Percentiles rank a stretch among this genome's conserved stretches.
Evolutionary conservation across 2,888 invertebrate species (phyloP).

Genomic region (Trissonchulus latispiculum): DNA sequence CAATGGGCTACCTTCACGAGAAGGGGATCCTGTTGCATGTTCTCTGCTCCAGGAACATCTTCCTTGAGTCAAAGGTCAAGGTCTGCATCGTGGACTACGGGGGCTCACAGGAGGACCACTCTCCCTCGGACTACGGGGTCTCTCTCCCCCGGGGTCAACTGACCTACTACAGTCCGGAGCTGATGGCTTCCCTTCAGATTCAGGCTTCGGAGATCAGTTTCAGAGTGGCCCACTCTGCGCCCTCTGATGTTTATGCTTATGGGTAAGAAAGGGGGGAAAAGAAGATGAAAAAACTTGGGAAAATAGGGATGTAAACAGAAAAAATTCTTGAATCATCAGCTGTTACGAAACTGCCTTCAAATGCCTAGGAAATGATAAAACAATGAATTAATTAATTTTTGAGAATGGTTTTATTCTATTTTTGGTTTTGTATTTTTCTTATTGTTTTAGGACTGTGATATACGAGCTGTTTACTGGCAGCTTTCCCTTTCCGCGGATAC

Average conservation of each 20-base stretch:
- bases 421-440: constrained; percentile 18
- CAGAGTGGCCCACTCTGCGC: constrained; percentile 30
- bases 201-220: constrained; percentile 33
- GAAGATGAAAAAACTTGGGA: too few relatives aligned
- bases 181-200: constrained; percentile 33
- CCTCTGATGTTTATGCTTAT: constrained; percentile 43
- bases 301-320: too few relatives aligned
- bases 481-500: constrained; percentile 33
- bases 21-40: constrained; percentile 47
- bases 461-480: constrained; percentile 38
- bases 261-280: too few relatives aligned
- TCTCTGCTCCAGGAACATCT: constrained; percentile 47
- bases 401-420: too few relatives aligned
- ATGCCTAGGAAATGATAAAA: too few relatives aligned
- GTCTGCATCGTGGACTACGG: constrained; percentile 47
- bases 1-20: constrained; percentile 50
- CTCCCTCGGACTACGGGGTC: constrained; percentile 36
- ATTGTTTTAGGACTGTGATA: constrained; percentile 34
- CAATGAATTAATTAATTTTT: too few relatives aligned
- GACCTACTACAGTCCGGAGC: constrained; percentile 40
- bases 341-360: not conserved
- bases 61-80: constrained; percentile 47
- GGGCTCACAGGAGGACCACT: constrained; percentile 30
- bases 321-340: too few relatives aligned
- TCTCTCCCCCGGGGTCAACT: constrained; percentile 44